phyloP scores from a whole-genome alignment of 2,888 invertebrate species.

The Micropterix aruncella region DNA sequence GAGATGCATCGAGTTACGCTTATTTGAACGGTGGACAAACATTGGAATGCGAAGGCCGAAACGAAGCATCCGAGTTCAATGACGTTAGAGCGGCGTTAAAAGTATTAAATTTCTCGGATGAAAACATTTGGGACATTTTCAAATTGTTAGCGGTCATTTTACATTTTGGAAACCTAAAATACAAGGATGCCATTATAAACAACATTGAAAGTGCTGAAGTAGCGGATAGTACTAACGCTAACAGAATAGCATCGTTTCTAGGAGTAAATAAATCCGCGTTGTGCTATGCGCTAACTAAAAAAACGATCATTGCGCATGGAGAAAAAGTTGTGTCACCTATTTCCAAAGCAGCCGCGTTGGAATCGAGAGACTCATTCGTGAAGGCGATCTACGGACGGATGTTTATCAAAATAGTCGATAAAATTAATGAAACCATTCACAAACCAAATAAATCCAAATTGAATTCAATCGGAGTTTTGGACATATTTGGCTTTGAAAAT shows the following conservation, averaged over 20 bases:
- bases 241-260: conserved; percentile 55
- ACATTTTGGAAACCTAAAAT: conserved; percentile 84
- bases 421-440: conserved; percentile 76
- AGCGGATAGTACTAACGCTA: conserved; percentile 51
- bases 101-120: conserved; percentile 73
- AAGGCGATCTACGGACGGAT: conserved; percentile 87
- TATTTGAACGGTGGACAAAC: conserved; percentile 73
- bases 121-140: conserved; percentile 74
- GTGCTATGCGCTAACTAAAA: conserved; percentile 68
- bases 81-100: conserved; percentile 88
- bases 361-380: conserved; percentile 84
- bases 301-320: conserved; percentile 73
- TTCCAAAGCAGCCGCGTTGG: conserved; percentile 60
- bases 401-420: conserved; percentile 78
- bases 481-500: conserved; percentile 96
- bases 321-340: conserved; percentile 67
- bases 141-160: conserved; percentile 75
- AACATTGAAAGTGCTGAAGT: conserved; percentile 85
- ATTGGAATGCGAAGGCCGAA: conserved; percentile 64
- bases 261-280: conserved; percentile 58
- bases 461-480: conserved; percentile 79
- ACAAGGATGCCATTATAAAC: conserved; percentile 56
- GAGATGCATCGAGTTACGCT: conserved; percentile 56
- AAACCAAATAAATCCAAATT: conserved; percentile 45
- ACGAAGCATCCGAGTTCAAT: conserved; percentile 75